These are phyloP conservation scores for Acleris laterana DNA, from an alignment of 2,888 invertebrate genomes.

Conservation along the genomic window DNA sequence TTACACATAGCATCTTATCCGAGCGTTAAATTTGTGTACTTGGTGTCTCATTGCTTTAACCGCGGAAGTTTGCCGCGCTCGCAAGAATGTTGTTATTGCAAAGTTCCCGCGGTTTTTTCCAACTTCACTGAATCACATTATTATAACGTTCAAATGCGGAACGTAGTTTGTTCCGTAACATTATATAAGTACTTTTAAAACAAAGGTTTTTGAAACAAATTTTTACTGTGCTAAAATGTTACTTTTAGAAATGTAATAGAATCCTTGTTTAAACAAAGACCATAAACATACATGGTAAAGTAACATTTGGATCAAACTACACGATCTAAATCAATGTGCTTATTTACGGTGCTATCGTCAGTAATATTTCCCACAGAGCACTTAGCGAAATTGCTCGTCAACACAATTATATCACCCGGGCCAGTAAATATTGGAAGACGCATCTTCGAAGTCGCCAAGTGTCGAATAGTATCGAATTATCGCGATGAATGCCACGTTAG, in stretches of 20 bases:
- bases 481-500: slow-evolving; percentile 9
- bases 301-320: background rate
- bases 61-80: no score
- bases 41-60: no score
- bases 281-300: background rate
- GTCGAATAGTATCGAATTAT: slow-evolving; percentile 15
- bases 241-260: no score
- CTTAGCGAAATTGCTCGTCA: slow-evolving; percentile 27
- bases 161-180: slow-evolving; percentile 9
- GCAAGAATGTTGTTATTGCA: slow-evolving; percentile 34
- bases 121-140: slow-evolving; percentile 28
- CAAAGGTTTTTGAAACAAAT: no score
- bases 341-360: slow-evolving; percentile 6
- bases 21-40: no score
- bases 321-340: slow-evolving; percentile 14
- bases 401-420: slow-evolving; percentile 27
- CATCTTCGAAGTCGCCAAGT: slow-evolving; percentile 11
- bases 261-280: no score
- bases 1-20: no score
- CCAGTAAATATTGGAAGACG: slow-evolving; percentile 28
- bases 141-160: slow-evolving; percentile 19
- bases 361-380: slow-evolving; percentile 26
- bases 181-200: background rate
- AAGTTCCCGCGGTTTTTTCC: slow-evolving; percentile 31
- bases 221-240: no score